Evolutionary conservation across 1,140 invertebrate species (phyloP).

Genomic region (Holcopasites calliopsidis): DNA sequence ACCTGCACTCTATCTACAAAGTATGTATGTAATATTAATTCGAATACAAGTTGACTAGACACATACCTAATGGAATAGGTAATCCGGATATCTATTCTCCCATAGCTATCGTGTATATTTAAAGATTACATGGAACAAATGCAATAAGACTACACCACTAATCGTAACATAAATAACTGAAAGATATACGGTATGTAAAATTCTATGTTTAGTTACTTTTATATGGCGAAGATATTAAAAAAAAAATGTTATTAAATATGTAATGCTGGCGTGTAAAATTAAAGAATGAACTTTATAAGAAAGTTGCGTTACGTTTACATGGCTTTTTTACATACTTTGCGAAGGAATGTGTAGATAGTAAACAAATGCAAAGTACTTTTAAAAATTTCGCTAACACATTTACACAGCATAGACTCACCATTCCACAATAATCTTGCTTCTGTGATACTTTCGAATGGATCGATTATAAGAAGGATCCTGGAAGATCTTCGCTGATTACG

Average conservation of each 20-base stretch:
- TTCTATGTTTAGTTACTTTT: neutral
- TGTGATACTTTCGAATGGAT: conserved; percentile 20
- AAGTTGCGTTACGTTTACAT: neutral
- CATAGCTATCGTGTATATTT: conserved; percentile 1
- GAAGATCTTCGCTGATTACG: conserved; percentile 43
- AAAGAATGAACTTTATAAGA: conserved; percentile 9
- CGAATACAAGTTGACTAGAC: conserved; percentile 38
- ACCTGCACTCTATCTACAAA: conserved; percentile 53
- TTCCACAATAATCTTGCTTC: conserved; percentile 22
- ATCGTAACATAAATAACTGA: conserved; percentile 16
- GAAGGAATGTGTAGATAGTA: conserved; percentile 51
- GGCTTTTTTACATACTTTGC: conserved; percentile 29
- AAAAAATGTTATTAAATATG: neutral
- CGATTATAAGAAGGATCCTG: conserved; percentile 20
- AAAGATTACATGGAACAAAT: neutral
- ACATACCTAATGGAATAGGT: conserved; percentile 42
- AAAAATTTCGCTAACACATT: conserved; percentile 24
- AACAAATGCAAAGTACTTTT: conserved; percentile 44
- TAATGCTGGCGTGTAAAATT: conserved; percentile 2
- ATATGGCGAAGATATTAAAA: conserved; percentile 17
- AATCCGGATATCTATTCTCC: conserved; percentile 8
- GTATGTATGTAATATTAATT: conserved; percentile 33
- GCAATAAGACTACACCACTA: neutral
- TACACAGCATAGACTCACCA: conserved; percentile 41
- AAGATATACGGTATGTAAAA: neutral